Conservation (phyloP, 2,113 vertebrate species). For the Amia ocellicauda region DNA sequence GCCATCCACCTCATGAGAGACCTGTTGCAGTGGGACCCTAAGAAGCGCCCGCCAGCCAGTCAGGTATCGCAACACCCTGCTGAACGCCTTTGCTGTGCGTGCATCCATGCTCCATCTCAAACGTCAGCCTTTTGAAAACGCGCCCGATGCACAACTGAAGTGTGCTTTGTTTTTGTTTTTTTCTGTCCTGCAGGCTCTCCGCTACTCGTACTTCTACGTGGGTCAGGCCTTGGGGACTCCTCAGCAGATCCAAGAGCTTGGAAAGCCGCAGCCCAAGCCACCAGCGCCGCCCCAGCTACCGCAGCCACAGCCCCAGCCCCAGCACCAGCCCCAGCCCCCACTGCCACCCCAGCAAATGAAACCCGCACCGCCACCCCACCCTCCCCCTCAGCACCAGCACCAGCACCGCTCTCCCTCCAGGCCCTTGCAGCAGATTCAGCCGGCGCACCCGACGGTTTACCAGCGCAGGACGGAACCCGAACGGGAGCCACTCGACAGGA, state of each 20-base stretch:
- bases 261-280: slow-evolving; percentile 64
- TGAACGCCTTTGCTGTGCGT: background rate
- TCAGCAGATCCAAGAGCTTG: slow-evolving; percentile 71
- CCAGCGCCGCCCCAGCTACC: slow-evolving; percentile 54
- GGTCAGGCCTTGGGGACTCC: slow-evolving; percentile 74
- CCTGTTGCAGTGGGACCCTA: slow-evolving; percentile 78
- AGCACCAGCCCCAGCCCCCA: slow-evolving; percentile 63
- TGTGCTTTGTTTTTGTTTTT: background rate
- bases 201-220: slow-evolving; percentile 84
- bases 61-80: slow-evolving; percentile 52
- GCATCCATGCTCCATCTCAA: background rate
- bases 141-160: background rate
- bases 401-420: slow-evolving; percentile 66
- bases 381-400: slow-evolving; percentile 65
- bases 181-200: slow-evolving; percentile 70
- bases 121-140: too few species aligned
- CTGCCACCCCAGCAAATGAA: slow-evolving; percentile 59
- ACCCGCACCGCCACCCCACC: slow-evolving; percentile 76
- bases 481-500: slow-evolving; percentile 52
- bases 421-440: slow-evolving; percentile 71
- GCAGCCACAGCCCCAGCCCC: too few species aligned
- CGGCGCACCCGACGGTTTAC: slow-evolving; percentile 54
- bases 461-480: slow-evolving; percentile 60
- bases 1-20: slow-evolving; percentile 75
- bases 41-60: slow-evolving; percentile 72